Base-by-base conservation (phyloP, 2,888 invertebrate species). In the Brachypterus glaber region DNA sequence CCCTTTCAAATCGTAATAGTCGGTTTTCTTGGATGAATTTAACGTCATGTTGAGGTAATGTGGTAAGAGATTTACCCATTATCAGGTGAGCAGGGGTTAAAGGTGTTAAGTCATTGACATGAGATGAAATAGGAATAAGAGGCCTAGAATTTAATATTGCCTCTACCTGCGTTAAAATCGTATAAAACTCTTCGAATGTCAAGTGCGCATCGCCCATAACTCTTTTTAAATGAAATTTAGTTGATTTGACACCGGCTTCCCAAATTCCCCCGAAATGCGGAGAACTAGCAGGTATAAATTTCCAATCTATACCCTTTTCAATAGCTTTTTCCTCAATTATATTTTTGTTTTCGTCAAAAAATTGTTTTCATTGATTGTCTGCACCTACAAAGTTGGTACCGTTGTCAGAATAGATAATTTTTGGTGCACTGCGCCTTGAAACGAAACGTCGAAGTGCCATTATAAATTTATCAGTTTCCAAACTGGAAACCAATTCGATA, bases 211-310 rank as follows among this genome's bases (percentile, higher is more conserved):
- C n/a, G n/a, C n/a, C n/a, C n/a, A n/a, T n/a, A n/a, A n/a, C n/a
- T n/a, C n/a, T n/a, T n/a, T n/a, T n/a, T n/a, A n/a, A n/a, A n/a
- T n/a, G n/a, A n/a, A n/a, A n/a, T n/a, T n/a, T n/a, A n/a, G n/a
- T n/a, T n/a, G n/a, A n/a, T 15, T 41, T 40, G 7, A 43, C 30
- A 11, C 35, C 35, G 7, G 35, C 42, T 33, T 35, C 29, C 33
- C 35, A 35, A 13, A 39, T 16, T n/a, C 40, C 40, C 9, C 33
- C 40, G 25, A 43, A 37, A 16, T 43, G 37, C 8, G 31, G 40
- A 2, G 41, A 44, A 9, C 33, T 25, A 35, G 41, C 38, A 5
- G 41, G 41, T n/a, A 44, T 44, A 27, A 44, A 44, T 17, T 26
- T 17, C 41, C 35, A 41, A 11, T 34, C 26, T 15, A 37, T 43